Conservation (phyloP, 2,888 invertebrate genomes). For the Sepiola atlantica region DNA sequence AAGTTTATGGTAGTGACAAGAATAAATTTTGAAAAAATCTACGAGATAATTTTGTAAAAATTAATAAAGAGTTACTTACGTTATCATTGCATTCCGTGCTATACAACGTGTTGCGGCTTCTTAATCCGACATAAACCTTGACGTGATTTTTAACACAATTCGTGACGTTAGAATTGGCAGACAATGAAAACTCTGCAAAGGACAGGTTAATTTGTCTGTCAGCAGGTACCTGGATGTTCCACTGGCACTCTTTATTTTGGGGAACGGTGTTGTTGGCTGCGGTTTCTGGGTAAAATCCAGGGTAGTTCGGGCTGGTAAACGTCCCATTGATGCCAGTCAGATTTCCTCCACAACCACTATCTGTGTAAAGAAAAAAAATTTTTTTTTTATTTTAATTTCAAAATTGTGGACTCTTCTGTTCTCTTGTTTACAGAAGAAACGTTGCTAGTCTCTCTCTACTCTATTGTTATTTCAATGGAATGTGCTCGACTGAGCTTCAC, state of each 20-base stretch:
- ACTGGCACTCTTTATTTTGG: constrained; percentile 79
- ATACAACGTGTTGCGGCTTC: constrained; percentile 52
- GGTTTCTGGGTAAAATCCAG: constrained; percentile 87
- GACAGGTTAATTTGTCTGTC: constrained; percentile 86
- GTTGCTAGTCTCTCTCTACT: too few species aligned
- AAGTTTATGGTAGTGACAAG: too few species aligned
- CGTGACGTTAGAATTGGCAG: constrained; percentile 50
- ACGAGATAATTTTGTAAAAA: too few species aligned
- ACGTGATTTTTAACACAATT: constrained; percentile 62
- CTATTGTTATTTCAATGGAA: too few species aligned
- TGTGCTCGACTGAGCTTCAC: too few species aligned
- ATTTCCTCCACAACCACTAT: constrained; percentile 79
- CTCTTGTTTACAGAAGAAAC: too few species aligned
- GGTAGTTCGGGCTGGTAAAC: constrained; percentile 88
- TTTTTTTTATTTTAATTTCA: too few species aligned
- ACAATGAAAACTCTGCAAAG: constrained; percentile 76
- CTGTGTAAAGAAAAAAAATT: constrained; percentile 51
- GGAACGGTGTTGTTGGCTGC: constrained; percentile 76
- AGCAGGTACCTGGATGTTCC: constrained; percentile 81
- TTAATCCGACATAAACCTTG: constrained; percentile 54
- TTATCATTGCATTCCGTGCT: constrained; percentile 59
- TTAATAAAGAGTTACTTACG: constrained; percentile 58
- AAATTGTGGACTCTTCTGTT: too few species aligned
- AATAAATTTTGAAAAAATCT: too few species aligned
- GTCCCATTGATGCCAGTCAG: constrained; percentile 81